Evolutionary conservation across 2,888 invertebrate species (phyloP).

Genomic region (Bhutanitis thaidina): DNA sequence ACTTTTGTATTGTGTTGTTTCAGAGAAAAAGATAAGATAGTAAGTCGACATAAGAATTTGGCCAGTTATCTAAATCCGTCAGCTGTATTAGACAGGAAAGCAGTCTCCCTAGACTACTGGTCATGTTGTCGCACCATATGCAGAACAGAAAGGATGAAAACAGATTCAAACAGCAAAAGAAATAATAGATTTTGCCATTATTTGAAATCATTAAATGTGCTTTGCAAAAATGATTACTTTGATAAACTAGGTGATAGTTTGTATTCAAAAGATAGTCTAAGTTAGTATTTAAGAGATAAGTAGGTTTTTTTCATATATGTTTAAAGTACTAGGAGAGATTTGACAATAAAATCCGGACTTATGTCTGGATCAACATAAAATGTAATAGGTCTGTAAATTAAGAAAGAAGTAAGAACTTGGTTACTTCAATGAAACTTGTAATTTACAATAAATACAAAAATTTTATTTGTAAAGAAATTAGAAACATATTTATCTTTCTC

Average conservation of each 20-base stretch:
- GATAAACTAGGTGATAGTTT: conserved; percentile 70
- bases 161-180: conserved; percentile 80
- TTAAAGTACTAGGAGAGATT: neutral
- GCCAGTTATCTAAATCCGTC: conserved; percentile 70
- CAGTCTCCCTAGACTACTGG: conserved; percentile 84
- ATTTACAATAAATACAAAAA: no score
- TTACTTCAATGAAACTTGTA: no score
- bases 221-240: conserved; percentile 70
- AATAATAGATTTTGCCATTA: conserved; percentile 90
- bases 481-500: no score
- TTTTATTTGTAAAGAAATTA: no score
- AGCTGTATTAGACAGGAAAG: conserved; percentile 72
- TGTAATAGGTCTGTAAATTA: no score
- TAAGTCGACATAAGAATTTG: conserved; percentile 56
- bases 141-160: conserved; percentile 82
- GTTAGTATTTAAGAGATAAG: neutral
- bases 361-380: no score
- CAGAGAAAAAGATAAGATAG: conserved; percentile 69
- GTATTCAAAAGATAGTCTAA: conserved; percentile 22
- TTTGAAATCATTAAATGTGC: conserved; percentile 80
- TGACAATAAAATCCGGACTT: neutral
- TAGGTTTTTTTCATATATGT: neutral
- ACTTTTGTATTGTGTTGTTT: conserved; percentile 33
- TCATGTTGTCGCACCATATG: conserved; percentile 84
- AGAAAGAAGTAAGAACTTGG: no score